phyloP scores from a whole-genome alignment of 2,113 vertebrate species.

The chimpanzee (Pan troglodytes) region NHGRI_mPanTro3-v2.1_pri NC_086016.1:45880501-45881000 shows the following conservation, averaged over 20 bases:
- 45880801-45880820: not conserved
- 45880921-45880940: accelerated
- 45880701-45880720: no score
- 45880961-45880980: not conserved
- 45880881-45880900: accelerated
- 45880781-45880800: not conserved
- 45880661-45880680: no score
- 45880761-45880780: not conserved
- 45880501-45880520: no score
- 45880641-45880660: accelerated
- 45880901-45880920: not conserved
- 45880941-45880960: accelerated
- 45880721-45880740: not conserved
- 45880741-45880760: not conserved
- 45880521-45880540: no score
- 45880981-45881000: not conserved
- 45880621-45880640: no score
- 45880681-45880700: no score
- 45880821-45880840: not conserved
- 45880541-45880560: no score
- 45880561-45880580: no score
- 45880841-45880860: not conserved
- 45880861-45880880: not conserved
- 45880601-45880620: no score
- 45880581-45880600: no score